These are phyloP conservation scores for Oligia strigilis DNA, from an alignment of 2,888 invertebrate genomes.

Conservation along the genomic window DNA sequence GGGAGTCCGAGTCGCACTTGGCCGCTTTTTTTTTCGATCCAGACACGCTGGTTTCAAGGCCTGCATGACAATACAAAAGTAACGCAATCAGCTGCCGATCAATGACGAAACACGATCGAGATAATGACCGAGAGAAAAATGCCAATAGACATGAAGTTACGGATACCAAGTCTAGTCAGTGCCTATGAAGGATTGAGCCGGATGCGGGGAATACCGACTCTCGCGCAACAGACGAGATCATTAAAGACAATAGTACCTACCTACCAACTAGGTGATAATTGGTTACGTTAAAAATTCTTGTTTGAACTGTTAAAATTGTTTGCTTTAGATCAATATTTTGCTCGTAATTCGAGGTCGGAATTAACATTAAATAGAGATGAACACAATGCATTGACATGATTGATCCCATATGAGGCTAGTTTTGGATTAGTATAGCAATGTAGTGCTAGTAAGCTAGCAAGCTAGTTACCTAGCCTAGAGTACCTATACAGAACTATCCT, in stretches of 20 bases:
- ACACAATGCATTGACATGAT: neutral
- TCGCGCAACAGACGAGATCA: conserved; percentile 20
- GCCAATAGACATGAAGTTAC: conserved; percentile 54
- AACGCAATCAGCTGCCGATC: conserved; percentile 30
- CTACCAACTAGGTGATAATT: conserved; percentile 28
- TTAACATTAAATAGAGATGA: neutral
- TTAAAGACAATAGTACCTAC: conserved; percentile 15
- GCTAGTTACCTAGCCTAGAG: neutral
- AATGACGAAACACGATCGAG: conserved; percentile 36
- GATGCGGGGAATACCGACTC: conserved; percentile 72
- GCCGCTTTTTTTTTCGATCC: neutral
- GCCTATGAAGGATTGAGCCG: conserved; percentile 53
- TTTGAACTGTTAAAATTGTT: conserved; percentile 44
- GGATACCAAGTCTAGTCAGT: conserved; percentile 56
- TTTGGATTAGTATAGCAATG: neutral
- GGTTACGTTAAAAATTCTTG: conserved; percentile 7
- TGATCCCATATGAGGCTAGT: neutral
- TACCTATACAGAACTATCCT: neutral
- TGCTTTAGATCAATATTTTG: conserved; percentile 41
- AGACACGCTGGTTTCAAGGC: conserved; percentile 40
- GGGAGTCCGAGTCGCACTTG: neutral
- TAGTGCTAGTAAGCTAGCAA: neutral
- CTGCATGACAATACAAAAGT: conserved; percentile 51
- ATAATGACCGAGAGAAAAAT: conserved; percentile 49
- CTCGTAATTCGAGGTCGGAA: conserved; percentile 21